Base-by-base conservation (phyloP, 2,113 vertebrate species). In the Coregonus clupeaformis region DNA sequence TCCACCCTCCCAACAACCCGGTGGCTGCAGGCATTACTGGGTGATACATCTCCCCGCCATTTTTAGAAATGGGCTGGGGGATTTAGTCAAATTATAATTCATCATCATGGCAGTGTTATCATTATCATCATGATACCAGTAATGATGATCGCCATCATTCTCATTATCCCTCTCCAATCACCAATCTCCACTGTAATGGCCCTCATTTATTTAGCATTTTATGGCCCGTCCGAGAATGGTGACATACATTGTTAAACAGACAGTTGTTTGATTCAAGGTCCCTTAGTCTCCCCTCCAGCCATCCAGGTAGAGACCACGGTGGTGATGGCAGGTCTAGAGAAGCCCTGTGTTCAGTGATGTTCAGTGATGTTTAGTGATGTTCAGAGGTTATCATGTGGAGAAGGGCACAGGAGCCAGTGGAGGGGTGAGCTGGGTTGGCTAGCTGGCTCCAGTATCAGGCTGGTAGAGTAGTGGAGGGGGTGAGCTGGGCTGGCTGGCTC, bases 141-240 rank as follows among this genome's bases (percentile, higher is more conserved):
- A 90, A 92, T 89, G 88, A 91, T 90, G 87, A 89, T 90, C 85
- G 87, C 82, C 91, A 91, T 93, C 92, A 91, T 91, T 91, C 84
- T 90, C 74, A 93, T 92, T 91, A 93, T 91, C 90, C n/a, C n/a
- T n/a, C n/a, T n/a, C 91, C 90, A 89, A 91, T 91, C 90, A 89
- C n/a, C 89, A 88, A 87, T 90, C 88, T 89, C 83, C 84, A 82
- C 81, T 72, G 85, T 84, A 90, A 90, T 86, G 87, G 85, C 85
- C 79, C 81, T 88, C 90, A 88, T 91, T 85, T 87, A 89, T 90
- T 88, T 84, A n/a, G 87, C 47, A n/a, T 82, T 91, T 92, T 91
- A 92, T 92, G 86, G 88, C 85, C 89, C 88, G 89, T 87, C 88
- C 18, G 36, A 7, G 86, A 85, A 84, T 49, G 77, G 70, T 83